Evolutionary conservation across 2,888 invertebrate species (phyloP).

Genomic region (Creontiades dilutus): DNA sequence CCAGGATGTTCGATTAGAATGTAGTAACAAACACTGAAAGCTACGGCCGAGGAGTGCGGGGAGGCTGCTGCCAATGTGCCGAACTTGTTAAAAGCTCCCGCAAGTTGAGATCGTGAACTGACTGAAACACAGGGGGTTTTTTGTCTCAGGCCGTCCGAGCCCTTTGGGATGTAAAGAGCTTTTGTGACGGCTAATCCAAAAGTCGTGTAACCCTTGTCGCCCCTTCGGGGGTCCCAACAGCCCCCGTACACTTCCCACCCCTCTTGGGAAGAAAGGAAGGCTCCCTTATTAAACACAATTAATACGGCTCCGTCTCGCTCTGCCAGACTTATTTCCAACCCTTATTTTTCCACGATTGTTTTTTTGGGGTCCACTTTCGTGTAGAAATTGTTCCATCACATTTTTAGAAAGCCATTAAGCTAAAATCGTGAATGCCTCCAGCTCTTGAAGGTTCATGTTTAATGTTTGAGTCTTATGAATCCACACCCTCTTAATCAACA

Average conservation of each 20-base stretch:
- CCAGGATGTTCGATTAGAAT: constrained; percentile 57
- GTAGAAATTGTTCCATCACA: too few relatives aligned
- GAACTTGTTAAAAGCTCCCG: constrained; percentile 63
- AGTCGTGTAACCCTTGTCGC: constrained; percentile 70
- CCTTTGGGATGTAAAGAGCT: constrained; percentile 66
- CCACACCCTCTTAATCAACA: too few relatives aligned
- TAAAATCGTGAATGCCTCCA: too few relatives aligned
- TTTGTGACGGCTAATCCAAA: constrained; percentile 72
- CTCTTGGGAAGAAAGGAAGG: neutral
- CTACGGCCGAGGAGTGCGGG: neutral
- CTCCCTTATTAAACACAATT: constrained; percentile 65
- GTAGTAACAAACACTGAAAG: constrained; percentile 54
- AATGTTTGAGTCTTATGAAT: too few relatives aligned
- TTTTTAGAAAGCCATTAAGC: too few relatives aligned
- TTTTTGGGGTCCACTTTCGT: too few relatives aligned
- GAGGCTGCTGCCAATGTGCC: neutral
- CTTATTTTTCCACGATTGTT: neutral
- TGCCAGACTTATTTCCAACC: constrained; percentile 5
- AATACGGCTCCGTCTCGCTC: constrained; percentile 30
- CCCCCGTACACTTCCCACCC: constrained; percentile 41
- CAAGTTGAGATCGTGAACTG: constrained; percentile 57
- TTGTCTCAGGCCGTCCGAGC: constrained; percentile 62
- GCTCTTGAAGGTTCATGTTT: too few relatives aligned
- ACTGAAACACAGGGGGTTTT: constrained; percentile 66
- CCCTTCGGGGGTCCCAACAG: neutral